Conservation (phyloP, 1,140 invertebrate genomes). For the Drosophila serrata region DNA sequence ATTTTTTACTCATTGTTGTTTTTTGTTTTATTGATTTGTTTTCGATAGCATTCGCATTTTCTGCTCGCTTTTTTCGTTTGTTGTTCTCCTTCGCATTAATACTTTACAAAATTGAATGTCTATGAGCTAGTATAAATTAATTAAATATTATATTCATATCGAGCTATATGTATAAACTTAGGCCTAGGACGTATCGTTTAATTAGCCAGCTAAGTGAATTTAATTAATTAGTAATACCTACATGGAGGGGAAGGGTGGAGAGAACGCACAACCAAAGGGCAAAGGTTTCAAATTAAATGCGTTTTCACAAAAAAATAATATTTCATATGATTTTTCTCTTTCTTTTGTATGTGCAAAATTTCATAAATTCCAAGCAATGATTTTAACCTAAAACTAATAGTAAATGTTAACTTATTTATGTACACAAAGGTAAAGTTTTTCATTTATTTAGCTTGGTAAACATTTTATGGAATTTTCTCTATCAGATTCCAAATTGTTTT, state of each 20-base stretch:
- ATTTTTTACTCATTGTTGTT: constrained; percentile 51
- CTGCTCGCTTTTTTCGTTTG: constrained; percentile 41
- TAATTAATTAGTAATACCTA: constrained; percentile 77
- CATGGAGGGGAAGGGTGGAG: constrained; percentile 22
- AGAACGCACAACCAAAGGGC: constrained; percentile 61
- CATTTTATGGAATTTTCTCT: constrained; percentile 16
- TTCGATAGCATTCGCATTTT: constrained; percentile 59
- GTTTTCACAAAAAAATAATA: constrained; percentile 48
- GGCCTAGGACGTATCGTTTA: constrained; percentile 30
- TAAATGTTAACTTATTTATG: constrained; percentile 68
- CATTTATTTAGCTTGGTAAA: constrained; percentile 26
- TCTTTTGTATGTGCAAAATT: constrained; percentile 56
- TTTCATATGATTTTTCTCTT: constrained; percentile 37
- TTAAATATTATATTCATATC: constrained; percentile 65
- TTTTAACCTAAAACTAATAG: constrained; percentile 32
- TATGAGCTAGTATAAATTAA: constrained; percentile 80
- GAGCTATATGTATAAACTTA: constrained; percentile 32
- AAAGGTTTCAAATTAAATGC: constrained; percentile 17
- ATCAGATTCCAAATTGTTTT: constrained; percentile 27
- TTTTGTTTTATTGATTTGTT: constrained; percentile 70
- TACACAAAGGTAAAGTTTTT: constrained; percentile 50
- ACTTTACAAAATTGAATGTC: constrained; percentile 76
- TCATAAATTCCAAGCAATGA: constrained; percentile 65
- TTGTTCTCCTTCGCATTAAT: constrained; percentile 69
- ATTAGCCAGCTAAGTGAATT: constrained; percentile 49